A percentile compares a stretch with the other conserved stretches of the same genome.
Evolutionary conservation across 2,888 invertebrate genomes (phyloP).

Genomic region (Heteropelma amictum): DNA sequence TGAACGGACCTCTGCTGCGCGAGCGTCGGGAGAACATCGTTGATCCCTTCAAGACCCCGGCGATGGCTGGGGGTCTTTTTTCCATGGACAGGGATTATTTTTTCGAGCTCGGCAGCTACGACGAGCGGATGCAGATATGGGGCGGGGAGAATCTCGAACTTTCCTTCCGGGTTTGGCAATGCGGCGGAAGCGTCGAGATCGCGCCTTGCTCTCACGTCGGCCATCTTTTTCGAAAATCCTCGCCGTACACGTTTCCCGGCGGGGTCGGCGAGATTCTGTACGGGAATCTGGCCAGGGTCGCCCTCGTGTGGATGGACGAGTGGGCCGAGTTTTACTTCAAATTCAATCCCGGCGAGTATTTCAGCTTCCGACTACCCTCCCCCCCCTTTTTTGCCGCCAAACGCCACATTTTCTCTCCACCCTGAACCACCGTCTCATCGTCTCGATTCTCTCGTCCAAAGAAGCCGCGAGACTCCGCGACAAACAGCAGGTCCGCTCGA

Average conservation of each 20-base stretch:
- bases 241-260: conserved; percentile 97
- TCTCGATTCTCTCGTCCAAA: background rate
- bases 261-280: conserved; percentile 93
- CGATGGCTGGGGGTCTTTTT: conserved; percentile 97
- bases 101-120: conserved; percentile 89
- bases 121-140: conserved; percentile 91
- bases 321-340: conserved; percentile 96
- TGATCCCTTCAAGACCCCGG: conserved; percentile 88
- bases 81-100: conserved; percentile 92
- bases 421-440: background rate
- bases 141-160: conserved; percentile 99
- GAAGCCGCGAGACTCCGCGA: conserved; percentile 82
- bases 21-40: conserved; percentile 83
- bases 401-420: background rate
- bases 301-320: conserved; percentile 98
- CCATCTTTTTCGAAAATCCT: conserved; percentile 93
- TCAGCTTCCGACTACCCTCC: background rate
- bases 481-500: conserved; percentile 81
- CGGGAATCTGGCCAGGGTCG: conserved; percentile 94
- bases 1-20: conserved; percentile 83
- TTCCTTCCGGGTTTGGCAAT: conserved; percentile 98
- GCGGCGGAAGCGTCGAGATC: conserved; percentile 94
- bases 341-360: conserved; percentile 83
- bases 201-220: conserved; percentile 96
- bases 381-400: too few species aligned